These are phyloP conservation scores for Zelostemma sp. DNA, from an alignment of 1,140 invertebrate genomes.

Conservation along the genomic window DNA sequence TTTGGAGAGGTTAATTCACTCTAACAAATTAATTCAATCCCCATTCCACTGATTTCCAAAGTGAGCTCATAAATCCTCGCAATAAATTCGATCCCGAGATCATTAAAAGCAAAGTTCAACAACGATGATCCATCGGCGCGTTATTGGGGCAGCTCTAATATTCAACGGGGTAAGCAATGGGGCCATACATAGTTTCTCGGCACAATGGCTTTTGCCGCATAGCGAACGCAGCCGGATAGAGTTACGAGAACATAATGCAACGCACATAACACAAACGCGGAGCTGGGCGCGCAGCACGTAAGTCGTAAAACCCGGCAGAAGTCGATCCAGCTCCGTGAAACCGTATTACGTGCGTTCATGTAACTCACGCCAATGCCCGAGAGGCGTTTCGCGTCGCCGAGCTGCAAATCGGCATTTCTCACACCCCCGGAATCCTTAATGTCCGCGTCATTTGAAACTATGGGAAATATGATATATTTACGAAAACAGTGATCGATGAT, in stretches of 20 bases:
- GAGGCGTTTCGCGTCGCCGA: neutral
- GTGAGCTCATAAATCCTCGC: too few species aligned
- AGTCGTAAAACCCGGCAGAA: slow-evolving; percentile 59
- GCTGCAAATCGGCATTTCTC: neutral
- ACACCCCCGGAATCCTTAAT: neutral
- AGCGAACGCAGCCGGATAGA: slow-evolving; percentile 46
- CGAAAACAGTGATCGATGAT: too few species aligned
- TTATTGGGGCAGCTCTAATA: neutral
- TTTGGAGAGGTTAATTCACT: too few species aligned
- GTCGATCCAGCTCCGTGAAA: slow-evolving; percentile 41
- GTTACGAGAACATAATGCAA: slow-evolving; percentile 56
- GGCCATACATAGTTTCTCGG: too few species aligned
- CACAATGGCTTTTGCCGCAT: slow-evolving; percentile 23
- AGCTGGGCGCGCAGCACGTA: slow-evolving; percentile 52
- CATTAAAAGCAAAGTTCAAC: too few species aligned
- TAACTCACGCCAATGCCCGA: slow-evolving; percentile 4
- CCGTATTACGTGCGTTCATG: neutral
- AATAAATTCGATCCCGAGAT: too few species aligned
- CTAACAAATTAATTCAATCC: too few species aligned
- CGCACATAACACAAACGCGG: slow-evolving; percentile 51
- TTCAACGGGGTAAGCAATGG: neutral
- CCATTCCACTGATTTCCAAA: too few species aligned
- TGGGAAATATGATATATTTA: too few species aligned
- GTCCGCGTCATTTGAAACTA: neutral
- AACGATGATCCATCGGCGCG: neutral